A percentile compares a stretch with the other conserved stretches of the same genome.
Evolutionary conservation across 2,797 vertebrate species (phyloP).

Genomic region (Lemur catta): DNA sequence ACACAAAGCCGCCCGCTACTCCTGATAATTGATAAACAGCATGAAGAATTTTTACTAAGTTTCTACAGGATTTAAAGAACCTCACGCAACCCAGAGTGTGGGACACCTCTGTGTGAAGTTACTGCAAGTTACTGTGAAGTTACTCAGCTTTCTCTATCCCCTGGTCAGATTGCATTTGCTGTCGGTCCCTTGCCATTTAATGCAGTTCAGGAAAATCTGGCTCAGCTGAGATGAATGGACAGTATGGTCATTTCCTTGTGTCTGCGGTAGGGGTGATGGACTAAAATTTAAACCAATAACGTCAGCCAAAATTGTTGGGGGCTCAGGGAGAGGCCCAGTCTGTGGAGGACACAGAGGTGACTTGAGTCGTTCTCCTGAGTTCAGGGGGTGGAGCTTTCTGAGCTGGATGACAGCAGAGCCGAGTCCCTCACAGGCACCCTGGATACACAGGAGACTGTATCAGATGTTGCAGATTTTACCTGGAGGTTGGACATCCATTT

Average conservation of each 20-base stretch:
- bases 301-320: not conserved
- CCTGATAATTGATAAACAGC: not conserved
- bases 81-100: not conserved
- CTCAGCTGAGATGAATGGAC: not conserved
- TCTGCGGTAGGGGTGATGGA: not conserved
- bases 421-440: not conserved
- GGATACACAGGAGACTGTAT: not conserved
- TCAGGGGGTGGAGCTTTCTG: not conserved
- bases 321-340: not conserved
- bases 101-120: not conserved
- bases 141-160: not conserved
- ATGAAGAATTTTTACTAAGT: not conserved
- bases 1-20: not conserved
- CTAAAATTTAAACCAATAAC: constrained; percentile 23
- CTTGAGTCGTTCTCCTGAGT: not conserved
- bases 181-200: not conserved
- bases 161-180: not conserved
- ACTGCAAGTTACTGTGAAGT: not conserved
- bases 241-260: not conserved
- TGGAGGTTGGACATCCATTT: not conserved
- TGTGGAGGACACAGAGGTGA: not conserved
- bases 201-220: not conserved
- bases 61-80: not conserved
- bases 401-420: not conserved
- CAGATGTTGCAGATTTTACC: not conserved